phyloP scores from a whole-genome alignment of 2,888 invertebrate genomes.

The Drosophila rubida region DNA sequence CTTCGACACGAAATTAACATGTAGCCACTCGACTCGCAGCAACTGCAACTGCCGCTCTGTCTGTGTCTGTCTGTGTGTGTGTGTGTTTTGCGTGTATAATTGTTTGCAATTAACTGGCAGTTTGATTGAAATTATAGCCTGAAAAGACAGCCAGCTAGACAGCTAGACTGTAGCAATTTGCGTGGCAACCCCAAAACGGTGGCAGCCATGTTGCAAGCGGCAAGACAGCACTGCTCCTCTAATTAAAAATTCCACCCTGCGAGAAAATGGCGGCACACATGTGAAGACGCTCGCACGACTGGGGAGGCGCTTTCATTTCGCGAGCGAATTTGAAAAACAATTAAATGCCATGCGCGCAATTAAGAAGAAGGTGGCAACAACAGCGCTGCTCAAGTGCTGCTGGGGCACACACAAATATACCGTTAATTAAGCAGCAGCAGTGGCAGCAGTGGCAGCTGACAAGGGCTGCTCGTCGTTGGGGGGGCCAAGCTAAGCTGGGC shows the following conservation, averaged over 20 bases:
- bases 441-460: slow-evolving; percentile 23
- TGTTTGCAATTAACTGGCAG: slow-evolving; percentile 79
- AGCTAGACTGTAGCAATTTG: slow-evolving; percentile 66
- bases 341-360: slow-evolving; percentile 84
- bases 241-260: slow-evolving; percentile 77
- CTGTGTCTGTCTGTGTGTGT: no score
- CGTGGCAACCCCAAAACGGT: slow-evolving; percentile 63
- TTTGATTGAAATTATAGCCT: slow-evolving; percentile 79
- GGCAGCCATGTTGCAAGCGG: no score
- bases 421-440: slow-evolving; percentile 81
- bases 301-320: slow-evolving; percentile 54
- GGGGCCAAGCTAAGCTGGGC: slow-evolving; percentile 41
- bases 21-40: slow-evolving; percentile 62
- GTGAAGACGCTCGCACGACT: slow-evolving; percentile 32
- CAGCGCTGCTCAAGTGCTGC: slow-evolving; percentile 67
- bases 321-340: slow-evolving; percentile 83
- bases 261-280: slow-evolving; percentile 60
- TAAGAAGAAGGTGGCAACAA: slow-evolving; percentile 83
- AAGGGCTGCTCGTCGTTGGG: neutral
- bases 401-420: slow-evolving; percentile 54
- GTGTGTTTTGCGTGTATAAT: slow-evolving; percentile 55
- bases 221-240: no score
- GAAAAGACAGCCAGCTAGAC: slow-evolving; percentile 5
- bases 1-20: slow-evolving; percentile 78
- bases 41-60: slow-evolving; percentile 29